Evolutionary conservation across 2,797 vertebrate species (phyloP).

Genomic region (Leptatherina wallacei): DNA sequence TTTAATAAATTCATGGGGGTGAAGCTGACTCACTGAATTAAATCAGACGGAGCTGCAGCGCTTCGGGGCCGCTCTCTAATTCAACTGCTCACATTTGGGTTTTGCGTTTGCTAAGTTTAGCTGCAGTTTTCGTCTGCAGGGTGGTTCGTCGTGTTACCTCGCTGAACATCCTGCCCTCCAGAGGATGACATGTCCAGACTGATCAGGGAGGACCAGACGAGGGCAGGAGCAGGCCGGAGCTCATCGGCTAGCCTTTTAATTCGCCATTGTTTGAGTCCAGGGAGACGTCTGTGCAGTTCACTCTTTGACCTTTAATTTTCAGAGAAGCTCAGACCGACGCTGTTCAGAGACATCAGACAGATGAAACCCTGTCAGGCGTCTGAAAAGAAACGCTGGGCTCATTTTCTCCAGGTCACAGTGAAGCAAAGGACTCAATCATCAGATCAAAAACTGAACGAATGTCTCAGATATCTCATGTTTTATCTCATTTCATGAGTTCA

Average conservation of each 20-base stretch:
- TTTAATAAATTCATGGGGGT: constrained; percentile 43
- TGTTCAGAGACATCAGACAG: neutral
- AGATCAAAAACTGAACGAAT: neutral
- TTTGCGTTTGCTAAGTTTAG: constrained; percentile 55
- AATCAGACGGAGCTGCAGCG: constrained; percentile 31
- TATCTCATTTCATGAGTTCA: neutral
- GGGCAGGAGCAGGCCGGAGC: neutral
- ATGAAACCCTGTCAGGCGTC: neutral
- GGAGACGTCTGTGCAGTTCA: neutral
- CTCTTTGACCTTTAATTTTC: constrained; percentile 9
- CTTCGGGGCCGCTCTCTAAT: constrained; percentile 35
- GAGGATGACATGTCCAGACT: constrained; percentile 28
- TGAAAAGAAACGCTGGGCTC: neutral
- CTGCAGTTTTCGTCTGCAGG: constrained; percentile 15
- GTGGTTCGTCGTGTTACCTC: neutral
- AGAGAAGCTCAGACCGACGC: constrained; percentile 4
- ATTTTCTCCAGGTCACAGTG: neutral
- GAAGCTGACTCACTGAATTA: constrained; percentile 54
- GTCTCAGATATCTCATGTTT: neutral
- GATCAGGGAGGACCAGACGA: constrained; percentile 26
- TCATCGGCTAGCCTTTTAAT: constrained; percentile 11
- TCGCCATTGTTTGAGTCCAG: constrained; percentile 5
- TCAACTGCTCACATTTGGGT: constrained; percentile 19
- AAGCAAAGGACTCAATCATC: neutral
- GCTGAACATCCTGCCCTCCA: constrained; percentile 12